These are phyloP conservation scores for Mesodorylaimus sp. DNA, from an alignment of 2,888 invertebrate species.

Conservation along the genomic window DNA sequence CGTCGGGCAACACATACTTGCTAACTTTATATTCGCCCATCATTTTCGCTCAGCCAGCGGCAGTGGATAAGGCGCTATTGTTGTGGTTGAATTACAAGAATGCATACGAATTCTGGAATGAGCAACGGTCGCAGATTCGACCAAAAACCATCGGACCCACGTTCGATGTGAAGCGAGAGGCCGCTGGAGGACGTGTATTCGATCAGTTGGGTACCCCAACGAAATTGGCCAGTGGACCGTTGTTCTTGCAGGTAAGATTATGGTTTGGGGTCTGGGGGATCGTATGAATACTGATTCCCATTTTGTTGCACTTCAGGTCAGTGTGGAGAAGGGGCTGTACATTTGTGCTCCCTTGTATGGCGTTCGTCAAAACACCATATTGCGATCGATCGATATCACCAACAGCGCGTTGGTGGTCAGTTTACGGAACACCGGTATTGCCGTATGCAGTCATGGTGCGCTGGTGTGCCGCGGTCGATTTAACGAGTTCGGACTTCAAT, in stretches of 20 bases:
- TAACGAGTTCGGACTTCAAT: slow-evolving; percentile 68
- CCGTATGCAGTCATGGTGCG: slow-evolving; percentile 83
- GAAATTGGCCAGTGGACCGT: background rate
- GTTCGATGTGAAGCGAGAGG: background rate
- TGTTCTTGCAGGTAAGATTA: slow-evolving; percentile 8
- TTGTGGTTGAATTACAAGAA: slow-evolving; percentile 99
- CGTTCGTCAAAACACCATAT: no score
- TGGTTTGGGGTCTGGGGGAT: background rate
- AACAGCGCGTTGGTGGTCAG: slow-evolving; percentile 93
- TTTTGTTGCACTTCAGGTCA: slow-evolving; percentile 8
- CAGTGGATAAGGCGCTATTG: slow-evolving; percentile 89
- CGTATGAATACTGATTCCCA: no score
- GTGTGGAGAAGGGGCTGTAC: slow-evolving; percentile 25
- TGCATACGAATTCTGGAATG: slow-evolving; percentile 97
- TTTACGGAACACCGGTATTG: slow-evolving; percentile 78
- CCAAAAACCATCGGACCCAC: background rate
- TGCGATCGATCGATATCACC: no score
- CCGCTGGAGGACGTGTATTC: background rate
- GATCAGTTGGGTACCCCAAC: background rate
- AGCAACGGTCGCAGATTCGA: slow-evolving; percentile 46
- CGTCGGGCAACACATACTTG: slow-evolving; percentile 31
- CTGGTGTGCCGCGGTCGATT: slow-evolving; percentile 65
- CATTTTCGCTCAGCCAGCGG: slow-evolving; percentile 85
- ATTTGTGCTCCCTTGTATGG: slow-evolving; percentile 24
- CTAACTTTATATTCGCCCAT: slow-evolving; percentile 79